A percentile compares a stretch with the other conserved stretches of the same genome.
These are phyloP conservation scores for Temnothorax ravouxi DNA, from an alignment of 2,888 invertebrate species.

Conservation along the genomic window DNA sequence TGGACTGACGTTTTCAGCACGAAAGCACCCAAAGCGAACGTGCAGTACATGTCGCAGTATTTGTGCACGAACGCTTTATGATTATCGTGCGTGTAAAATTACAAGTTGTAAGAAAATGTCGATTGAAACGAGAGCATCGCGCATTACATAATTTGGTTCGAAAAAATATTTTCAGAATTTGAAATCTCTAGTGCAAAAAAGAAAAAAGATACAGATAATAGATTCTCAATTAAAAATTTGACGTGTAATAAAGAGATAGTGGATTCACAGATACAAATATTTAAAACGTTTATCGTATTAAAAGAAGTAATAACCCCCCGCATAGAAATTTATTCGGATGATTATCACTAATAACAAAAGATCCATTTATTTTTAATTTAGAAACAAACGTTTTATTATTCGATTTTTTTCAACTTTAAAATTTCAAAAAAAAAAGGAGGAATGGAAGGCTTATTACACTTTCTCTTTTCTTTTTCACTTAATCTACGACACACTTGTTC, in stretches of 20 bases:
- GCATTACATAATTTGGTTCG: not conserved
- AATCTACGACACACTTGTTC: not conserved
- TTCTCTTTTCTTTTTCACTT: not conserved
- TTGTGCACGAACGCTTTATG: not conserved
- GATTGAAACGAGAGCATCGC: not conserved
- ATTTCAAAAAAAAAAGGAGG: no score
- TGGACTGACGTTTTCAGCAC: no score
- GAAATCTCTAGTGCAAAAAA: not conserved
- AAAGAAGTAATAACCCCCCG: not conserved
- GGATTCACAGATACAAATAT: not conserved
- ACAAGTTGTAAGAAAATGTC: slow-evolving; percentile 3
- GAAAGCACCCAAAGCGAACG: no score
- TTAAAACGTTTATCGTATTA: not conserved
- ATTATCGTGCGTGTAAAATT: not conserved
- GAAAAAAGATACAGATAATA: not conserved
- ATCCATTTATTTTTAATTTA: not conserved
- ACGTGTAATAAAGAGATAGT: not conserved
- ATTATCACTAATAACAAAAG: not conserved
- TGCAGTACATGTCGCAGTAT: not conserved
- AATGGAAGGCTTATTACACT: not conserved
- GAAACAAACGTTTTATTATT: not conserved
- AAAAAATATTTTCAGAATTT: slow-evolving; percentile 22
- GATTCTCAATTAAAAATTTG: not conserved
- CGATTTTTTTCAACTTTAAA: no score
- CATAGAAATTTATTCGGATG: no score